Evolutionary conservation across 1,140 invertebrate species (phyloP).

Genomic region (Atta texana): DNA sequence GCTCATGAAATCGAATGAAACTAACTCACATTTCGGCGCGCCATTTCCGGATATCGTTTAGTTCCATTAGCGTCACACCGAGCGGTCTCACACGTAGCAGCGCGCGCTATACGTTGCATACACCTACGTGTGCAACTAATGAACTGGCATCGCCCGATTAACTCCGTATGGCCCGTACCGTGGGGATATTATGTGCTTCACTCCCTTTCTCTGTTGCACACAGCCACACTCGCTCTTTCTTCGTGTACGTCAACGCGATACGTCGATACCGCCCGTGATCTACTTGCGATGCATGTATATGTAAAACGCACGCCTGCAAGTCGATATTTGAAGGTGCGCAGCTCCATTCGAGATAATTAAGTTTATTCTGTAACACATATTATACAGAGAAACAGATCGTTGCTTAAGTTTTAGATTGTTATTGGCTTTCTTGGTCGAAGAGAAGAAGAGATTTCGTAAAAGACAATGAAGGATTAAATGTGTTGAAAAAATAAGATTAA

Average conservation of each 20-base stretch:
- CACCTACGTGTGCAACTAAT: slow-evolving; percentile 82
- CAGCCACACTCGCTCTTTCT: slow-evolving; percentile 26
- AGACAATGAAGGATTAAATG: background rate
- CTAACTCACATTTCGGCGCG: slow-evolving; percentile 75
- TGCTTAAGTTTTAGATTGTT: background rate
- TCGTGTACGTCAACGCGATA: slow-evolving; percentile 5
- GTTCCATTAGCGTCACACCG: slow-evolving; percentile 76
- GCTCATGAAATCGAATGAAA: slow-evolving; percentile 81
- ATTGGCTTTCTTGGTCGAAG: background rate
- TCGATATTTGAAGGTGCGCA: slow-evolving; percentile 21
- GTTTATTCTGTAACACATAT: background rate
- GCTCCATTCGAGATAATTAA: slow-evolving; percentile 19
- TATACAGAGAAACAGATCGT: background rate
- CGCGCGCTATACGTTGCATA: slow-evolving; percentile 5
- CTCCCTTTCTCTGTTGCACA: slow-evolving; percentile 53
- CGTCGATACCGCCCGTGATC: slow-evolving; percentile 38
- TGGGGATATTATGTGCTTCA: slow-evolving; percentile 79
- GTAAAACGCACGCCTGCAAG: slow-evolving; percentile 32
- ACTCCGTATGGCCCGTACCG: slow-evolving; percentile 72
- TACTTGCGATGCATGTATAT: background rate
- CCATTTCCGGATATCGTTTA: slow-evolving; percentile 76
- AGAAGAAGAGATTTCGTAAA: background rate
- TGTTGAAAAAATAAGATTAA: background rate
- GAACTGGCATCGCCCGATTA: slow-evolving; percentile 84
- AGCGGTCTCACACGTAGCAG: slow-evolving; percentile 58